Percentiles rank a stretch among this genome's conserved stretches.
Conservation (phyloP, 2,888 invertebrate genomes). For the Choreutis nemorana region DNA sequence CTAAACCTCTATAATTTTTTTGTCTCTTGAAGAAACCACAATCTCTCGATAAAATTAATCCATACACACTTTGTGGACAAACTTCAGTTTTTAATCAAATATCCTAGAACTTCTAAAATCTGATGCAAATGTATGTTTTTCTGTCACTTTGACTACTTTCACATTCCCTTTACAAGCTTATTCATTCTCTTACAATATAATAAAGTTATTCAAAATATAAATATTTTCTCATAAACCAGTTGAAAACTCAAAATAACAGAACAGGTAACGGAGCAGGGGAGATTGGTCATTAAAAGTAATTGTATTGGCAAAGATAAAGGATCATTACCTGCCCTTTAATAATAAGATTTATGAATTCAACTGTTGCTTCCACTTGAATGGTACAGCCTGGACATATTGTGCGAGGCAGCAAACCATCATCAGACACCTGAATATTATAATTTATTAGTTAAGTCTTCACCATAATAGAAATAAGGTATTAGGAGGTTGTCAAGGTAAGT, state of each 20-base stretch:
- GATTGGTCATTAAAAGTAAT: not conserved
- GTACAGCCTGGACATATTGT: conserved; percentile 81
- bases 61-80: no score
- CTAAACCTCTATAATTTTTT: not conserved
- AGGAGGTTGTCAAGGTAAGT: no score
- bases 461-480: no score
- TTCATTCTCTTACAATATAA: not conserved
- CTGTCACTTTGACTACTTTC: no score
- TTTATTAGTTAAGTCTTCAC: not conserved
- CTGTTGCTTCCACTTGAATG: conserved; percentile 77
- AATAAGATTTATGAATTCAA: conserved; percentile 76
- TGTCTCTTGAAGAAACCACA: not conserved
- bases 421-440: conserved; percentile 61
- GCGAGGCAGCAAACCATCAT: conserved; percentile 74
- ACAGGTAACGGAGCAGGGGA: not conserved
- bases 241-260: not conserved
- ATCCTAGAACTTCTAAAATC: no score
- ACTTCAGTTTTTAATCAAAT: no score
- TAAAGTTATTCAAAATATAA: not conserved
- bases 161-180: no score
- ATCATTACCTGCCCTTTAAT: conserved; percentile 69
- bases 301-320: conserved; percentile 1
- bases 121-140: no score
- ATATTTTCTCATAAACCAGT: not conserved
- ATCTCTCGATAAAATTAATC: not conserved